phyloP scores from a whole-genome alignment of 1,140 invertebrate species.

The Bombus superbus region DNA sequence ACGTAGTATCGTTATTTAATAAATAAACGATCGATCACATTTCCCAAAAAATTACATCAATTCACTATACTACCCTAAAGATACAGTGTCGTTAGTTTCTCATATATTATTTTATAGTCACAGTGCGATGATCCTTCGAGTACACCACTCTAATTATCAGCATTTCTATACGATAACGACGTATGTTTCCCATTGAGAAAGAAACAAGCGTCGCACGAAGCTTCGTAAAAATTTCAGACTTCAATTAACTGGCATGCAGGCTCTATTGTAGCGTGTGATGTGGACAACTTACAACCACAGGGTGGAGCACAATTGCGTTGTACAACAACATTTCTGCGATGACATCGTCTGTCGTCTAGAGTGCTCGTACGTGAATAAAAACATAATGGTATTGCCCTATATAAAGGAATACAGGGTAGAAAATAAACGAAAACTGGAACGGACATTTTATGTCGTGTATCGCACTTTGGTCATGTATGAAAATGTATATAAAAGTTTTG shows the following conservation, averaged over 20 bases:
- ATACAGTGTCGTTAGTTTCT: conserved; percentile 65
- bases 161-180: not conserved
- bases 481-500: not conserved
- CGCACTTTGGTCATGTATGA: not conserved
- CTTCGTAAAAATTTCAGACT: conserved; percentile 37
- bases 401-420: not conserved
- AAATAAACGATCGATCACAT: not conserved
- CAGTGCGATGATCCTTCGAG: conserved; percentile 46
- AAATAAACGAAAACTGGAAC: conserved; percentile 37
- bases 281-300: conserved; percentile 40
- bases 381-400: conserved; percentile 15
- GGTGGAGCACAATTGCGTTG: conserved; percentile 19
- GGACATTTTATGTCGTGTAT: not conserved
- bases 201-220: conserved; percentile 15
- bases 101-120: conserved; percentile 1
- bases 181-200: not conserved
- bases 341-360: conserved; percentile 19
- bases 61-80: not conserved
- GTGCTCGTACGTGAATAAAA: conserved; percentile 32
- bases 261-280: conserved; percentile 45
- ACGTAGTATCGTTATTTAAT: not conserved
- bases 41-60: not conserved
- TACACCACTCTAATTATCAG: not conserved
- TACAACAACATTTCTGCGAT: conserved; percentile 22
- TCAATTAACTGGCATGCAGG: conserved; percentile 60